Base-by-base conservation (phyloP, 2,797 vertebrate genomes). In the Sebastes taczanowskii region DNA sequence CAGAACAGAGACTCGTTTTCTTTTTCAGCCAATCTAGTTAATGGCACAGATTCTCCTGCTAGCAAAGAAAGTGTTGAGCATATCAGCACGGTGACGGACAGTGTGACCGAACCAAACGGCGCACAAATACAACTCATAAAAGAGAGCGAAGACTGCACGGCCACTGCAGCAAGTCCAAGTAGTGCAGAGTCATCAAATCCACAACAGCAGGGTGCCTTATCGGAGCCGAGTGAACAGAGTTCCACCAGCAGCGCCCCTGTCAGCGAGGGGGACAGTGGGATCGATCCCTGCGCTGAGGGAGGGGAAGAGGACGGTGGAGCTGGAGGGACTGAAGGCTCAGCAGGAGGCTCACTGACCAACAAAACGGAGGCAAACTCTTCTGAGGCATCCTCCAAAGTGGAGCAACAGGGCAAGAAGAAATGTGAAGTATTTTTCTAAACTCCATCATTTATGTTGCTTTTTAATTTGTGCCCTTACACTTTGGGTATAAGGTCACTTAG, bases 381-480 rank as follows among this genome's bases (percentile, higher is more conserved):
- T 3, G 92, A 93, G 23, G 53, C 78, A 0, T 75, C 83, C 2
- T 71, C 81, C 42, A 94, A 90, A 90, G 63, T 32, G 34, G 88
- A 92, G 30, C 88, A 75, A 69, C 89, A 90, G 63, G 93, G 91
- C 61, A 95, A 92, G 84, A 95, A 83, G 79, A 96, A 91, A 92
- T 93, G 96, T 96, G 62, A 74, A 46, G n/a, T 22, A 1, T 14
- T 62, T 68, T 63, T 7, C 35, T 14, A 16, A 55, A 5, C 32
- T 29, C 18, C 52, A 5, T 49, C 10, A 16, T 77, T 63, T n/a
- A 2, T 4, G 25, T 34, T 6, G 11, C 7, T 67, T 38, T 20
- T 7, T 61, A 5, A 16, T n/a, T 61, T 52, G 42, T 68, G 38
- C 62, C 6, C 35, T 38, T 7, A 35, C 20, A 53, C 25, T 59